A percentile compares a stretch with the other conserved stretches of the same genome.
Conservation (phyloP, 2,888 invertebrate species). For the Osmoderma eremita region DNA sequence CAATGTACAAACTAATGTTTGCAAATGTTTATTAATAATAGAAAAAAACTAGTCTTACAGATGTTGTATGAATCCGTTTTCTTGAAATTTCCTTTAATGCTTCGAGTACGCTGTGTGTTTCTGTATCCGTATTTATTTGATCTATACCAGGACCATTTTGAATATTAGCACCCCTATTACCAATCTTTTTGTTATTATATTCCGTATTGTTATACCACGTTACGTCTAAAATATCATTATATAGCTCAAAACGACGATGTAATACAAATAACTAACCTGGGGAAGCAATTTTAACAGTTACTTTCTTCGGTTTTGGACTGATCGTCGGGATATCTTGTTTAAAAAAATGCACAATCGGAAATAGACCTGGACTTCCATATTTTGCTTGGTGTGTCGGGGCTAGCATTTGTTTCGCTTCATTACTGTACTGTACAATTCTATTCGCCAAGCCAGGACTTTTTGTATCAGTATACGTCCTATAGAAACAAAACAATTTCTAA, state of each 20-base stretch:
- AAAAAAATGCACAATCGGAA: slow-evolving; percentile 66
- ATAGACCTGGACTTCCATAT: slow-evolving; percentile 64
- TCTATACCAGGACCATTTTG: slow-evolving; percentile 46
- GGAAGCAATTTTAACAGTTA: slow-evolving; percentile 57
- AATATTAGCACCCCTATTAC: slow-evolving; percentile 1
- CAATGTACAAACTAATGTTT: not conserved
- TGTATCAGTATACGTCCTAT: slow-evolving; percentile 64
- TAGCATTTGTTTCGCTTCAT: slow-evolving; percentile 54
- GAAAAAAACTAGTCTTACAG: slow-evolving; percentile 27
- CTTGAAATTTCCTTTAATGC: slow-evolving; percentile 69
- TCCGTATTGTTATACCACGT: slow-evolving; percentile 38
- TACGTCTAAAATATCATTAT: slow-evolving; percentile 28
- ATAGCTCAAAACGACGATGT: not conserved
- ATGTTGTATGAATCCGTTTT: slow-evolving; percentile 65
- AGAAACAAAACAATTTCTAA: slow-evolving; percentile 1
- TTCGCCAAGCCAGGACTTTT: slow-evolving; percentile 66
- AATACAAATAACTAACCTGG: slow-evolving; percentile 46
- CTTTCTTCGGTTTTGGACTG: slow-evolving; percentile 55
- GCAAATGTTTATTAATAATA: not conserved
- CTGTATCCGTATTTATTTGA: slow-evolving; percentile 60
- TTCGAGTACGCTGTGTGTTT: slow-evolving; percentile 67
- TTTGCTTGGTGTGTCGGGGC: slow-evolving; percentile 58
- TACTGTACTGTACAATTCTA: slow-evolving; percentile 66
- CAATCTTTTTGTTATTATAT: slow-evolving; percentile 32
- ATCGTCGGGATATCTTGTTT: slow-evolving; percentile 61